Conservation (phyloP, 2,113 vertebrate species). For the Pelmatolapia mariae region DNA sequence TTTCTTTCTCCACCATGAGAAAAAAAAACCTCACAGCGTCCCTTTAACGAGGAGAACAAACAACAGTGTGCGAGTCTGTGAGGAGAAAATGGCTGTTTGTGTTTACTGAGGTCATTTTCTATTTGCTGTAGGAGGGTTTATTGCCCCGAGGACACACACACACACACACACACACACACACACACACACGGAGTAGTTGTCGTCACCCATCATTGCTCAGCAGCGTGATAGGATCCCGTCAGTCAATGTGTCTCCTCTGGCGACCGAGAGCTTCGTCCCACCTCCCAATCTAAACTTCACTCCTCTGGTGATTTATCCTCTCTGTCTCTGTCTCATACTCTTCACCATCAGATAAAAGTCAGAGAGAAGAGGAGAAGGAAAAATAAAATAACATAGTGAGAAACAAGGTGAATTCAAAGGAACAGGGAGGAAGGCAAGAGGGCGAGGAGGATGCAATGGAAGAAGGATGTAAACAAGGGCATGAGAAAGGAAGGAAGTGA, state of each 20-base stretch:
- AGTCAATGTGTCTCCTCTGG: background rate
- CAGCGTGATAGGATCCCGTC: conserved; percentile 12
- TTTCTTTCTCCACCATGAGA: background rate
- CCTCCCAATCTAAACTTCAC: conserved; percentile 3
- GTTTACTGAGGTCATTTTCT: conserved; percentile 25
- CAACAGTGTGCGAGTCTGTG: background rate
- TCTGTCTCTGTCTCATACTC: background rate
- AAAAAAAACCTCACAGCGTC: rapidly evolving
- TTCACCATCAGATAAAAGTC: background rate
- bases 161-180: background rate
- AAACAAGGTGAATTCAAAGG: background rate
- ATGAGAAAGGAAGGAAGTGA: background rate
- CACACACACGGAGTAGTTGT: background rate
- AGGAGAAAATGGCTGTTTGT: background rate
- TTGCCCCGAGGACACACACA: background rate
- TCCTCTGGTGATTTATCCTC: background rate
- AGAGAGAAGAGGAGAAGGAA: background rate
- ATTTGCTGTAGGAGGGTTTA: conserved; percentile 1
- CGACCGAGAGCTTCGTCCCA: background rate
- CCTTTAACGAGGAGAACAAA: background rate
- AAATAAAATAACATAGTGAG: background rate
- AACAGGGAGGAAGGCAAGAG: background rate
- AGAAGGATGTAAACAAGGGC: rapidly evolving
- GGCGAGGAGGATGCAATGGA: background rate
- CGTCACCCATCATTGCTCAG: background rate